Conservation (phyloP, 2,888 invertebrate species). For the Parnassius glacialis region DNA sequence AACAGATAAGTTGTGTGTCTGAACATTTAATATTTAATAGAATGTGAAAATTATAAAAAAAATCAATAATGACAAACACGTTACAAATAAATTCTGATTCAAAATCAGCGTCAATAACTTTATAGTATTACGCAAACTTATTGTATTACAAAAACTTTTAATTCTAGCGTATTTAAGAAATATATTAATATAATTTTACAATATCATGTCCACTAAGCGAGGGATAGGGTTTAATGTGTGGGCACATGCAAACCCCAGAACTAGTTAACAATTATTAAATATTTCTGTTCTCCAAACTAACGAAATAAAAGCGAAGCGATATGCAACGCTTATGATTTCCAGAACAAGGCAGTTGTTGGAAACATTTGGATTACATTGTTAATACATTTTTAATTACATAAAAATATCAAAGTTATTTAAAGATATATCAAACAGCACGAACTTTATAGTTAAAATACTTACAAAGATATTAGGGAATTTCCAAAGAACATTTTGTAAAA, state of each 20-base stretch:
- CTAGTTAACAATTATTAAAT: neutral
- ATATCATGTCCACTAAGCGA: conserved; percentile 40
- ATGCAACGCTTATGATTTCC: no score
- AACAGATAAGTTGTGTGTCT: neutral
- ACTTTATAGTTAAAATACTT: no score
- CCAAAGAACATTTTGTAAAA: neutral
- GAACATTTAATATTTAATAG: conserved; percentile 39
- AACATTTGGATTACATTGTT: no score
- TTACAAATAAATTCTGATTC: conserved; percentile 62
- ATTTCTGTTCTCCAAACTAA: no score
- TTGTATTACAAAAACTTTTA: conserved; percentile 58
- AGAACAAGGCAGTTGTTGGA: no score
- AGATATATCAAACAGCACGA: no score
- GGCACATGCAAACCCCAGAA: conserved; percentile 2
- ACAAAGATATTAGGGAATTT: neutral
- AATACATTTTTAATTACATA: no score
- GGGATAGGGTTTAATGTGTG: conserved; percentile 46
- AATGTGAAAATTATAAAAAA: conserved; percentile 64
- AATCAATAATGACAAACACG: conserved; percentile 40
- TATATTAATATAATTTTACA: conserved; percentile 74
- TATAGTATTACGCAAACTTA: conserved; percentile 56
- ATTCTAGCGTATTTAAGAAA: conserved; percentile 61
- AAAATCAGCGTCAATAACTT: conserved; percentile 54
- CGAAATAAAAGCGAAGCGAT: no score
- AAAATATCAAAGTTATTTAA: no score